Evolutionary conservation across 2,888 invertebrate species (phyloP), one percentile per base, ranked within the genome.

Genomic region (Tuta absoluta): DNA sequence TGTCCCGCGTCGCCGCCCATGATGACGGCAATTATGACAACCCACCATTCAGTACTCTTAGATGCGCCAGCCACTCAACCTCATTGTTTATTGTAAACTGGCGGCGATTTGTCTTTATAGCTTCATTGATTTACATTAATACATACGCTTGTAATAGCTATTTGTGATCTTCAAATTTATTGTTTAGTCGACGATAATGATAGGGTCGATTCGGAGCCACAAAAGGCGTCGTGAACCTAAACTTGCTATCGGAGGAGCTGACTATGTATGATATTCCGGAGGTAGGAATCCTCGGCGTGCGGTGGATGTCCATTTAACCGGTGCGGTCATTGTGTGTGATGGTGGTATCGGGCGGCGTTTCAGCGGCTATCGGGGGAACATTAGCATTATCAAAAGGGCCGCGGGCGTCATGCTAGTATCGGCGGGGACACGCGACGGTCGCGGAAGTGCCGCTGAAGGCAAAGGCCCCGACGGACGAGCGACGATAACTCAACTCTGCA

Each of bases 331-430:
- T 89, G 86, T 86, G 81, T 86, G 84, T 86, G 84, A 81, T 79
- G 81, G 74, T 78, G 73, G 82, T 87, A 89, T 88, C 87, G 74
- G 76, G 75, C 76, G 78, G 72, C 76, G 74, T 75, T 51, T 62
- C 45, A 56, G 28, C 49, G 45, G 73, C 82, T 86, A 88, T 88
- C 89, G 81, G 75, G 76, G 77, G 71, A 81, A 87, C 88, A 89
- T 90, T 90, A 89, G 86, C 88, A 87, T 89, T 89, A 90, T 89
- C 89, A 89, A 87, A 86, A 88, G 87, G 84, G 78, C 89, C 89
- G 87, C 88, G 77, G 83, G 86, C 83, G 86, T 87, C 86, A 83
- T 83, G 87, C 79, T 87, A 81, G 81, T 87, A 89, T 89, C 89
- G 82, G 80, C 75, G 85, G 77, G 83, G 85, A 87, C 87, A 84